A percentile compares a stretch with the other conserved stretches of the same genome.
Evolutionary conservation across 2,113 vertebrate genomes (phyloP).

Genomic region (pig (Sus scrofa)): T2T-Sscrofa CM000816.6:66663001-66663500

Average conservation of each 20-base stretch:
- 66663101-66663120: constrained; percentile 67
- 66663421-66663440: constrained; percentile 6
- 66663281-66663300: background rate
- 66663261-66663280: background rate
- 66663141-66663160: constrained; percentile 64
- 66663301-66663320: too few relatives aligned
- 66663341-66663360: background rate
- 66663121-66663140: constrained; percentile 74
- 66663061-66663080: background rate
- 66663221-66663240: background rate
- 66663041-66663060: background rate
- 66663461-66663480: constrained; percentile 10
- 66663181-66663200: constrained; percentile 1
- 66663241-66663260: background rate
- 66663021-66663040: background rate
- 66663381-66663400: background rate
- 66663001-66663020: background rate
- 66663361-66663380: background rate
- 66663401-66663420: constrained; percentile 18
- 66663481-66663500: background rate
- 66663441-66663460: background rate
- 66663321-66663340: background rate
- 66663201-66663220: constrained; percentile 43
- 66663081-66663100: constrained; percentile 78
- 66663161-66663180: constrained; percentile 52